Percentiles rank a stretch among this genome's conserved stretches.
Evolutionary conservation across 2,113 vertebrate species (phyloP).

Genomic region (Prolemur simus): DNA sequence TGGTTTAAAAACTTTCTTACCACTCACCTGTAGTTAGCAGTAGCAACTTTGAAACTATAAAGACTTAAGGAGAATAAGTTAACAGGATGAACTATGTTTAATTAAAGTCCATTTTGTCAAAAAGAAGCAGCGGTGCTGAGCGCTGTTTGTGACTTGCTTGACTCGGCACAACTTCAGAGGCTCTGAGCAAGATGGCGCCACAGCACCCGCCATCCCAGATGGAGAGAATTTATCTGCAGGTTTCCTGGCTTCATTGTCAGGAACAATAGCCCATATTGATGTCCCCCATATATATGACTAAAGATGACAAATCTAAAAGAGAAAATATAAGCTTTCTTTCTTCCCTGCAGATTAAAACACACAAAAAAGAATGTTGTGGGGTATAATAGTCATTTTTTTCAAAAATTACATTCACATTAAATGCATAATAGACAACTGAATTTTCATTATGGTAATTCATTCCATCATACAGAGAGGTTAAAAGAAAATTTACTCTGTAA

Average conservation of each 20-base stretch:
- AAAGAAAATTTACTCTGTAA: neutral
- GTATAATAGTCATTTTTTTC: neutral
- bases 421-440: neutral
- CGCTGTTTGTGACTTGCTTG: neutral
- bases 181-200: neutral
- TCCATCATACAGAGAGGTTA: neutral
- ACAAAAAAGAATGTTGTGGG: neutral
- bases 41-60: neutral
- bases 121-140: neutral
- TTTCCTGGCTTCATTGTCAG: neutral
- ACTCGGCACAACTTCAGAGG: neutral
- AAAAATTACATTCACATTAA: neutral
- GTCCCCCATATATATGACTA: neutral
- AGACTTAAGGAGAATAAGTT: neutral
- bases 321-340: neutral
- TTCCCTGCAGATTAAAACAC: neutral
- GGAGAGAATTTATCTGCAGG: neutral
- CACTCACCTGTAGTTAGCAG: neutral
- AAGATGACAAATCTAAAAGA: neutral
- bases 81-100: neutral
- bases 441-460: neutral
- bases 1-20: neutral
- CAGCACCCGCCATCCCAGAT: neutral
- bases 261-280: neutral
- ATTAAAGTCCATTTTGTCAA: constrained; percentile 22